Percentiles rank a stretch among this genome's conserved stretches.
phyloP scores from a whole-genome alignment of 2,113 vertebrate species.

The Entomyzon cyanotis region DNA sequence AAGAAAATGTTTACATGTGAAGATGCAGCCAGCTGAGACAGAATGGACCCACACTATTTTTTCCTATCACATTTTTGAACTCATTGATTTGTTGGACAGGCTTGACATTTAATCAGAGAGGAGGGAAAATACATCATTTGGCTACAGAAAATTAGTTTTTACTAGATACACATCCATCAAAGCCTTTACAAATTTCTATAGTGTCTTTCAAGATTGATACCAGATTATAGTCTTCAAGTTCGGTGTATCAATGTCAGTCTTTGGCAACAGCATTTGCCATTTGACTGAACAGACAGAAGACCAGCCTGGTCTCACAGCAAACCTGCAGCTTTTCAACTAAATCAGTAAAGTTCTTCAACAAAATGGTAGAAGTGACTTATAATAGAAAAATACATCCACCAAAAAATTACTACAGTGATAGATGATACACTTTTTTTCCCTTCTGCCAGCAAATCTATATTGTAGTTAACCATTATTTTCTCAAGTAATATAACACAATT shows the following conservation, averaged over 20 bases:
- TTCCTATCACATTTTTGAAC: conserved; percentile 14
- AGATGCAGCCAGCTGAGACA: neutral
- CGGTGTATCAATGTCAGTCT: conserved; percentile 27
- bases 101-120: conserved; percentile 62
- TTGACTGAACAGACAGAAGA: neutral
- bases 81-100: conserved; percentile 49
- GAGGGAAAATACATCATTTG: conserved; percentile 60
- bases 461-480: neutral
- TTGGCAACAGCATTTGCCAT: neutral
- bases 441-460: neutral
- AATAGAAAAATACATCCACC: neutral
- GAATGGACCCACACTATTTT: neutral
- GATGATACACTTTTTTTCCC: neutral
- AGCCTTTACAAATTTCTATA: conserved; percentile 28
- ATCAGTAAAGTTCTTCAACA: neutral
- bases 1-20: neutral
- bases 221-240: conserved; percentile 20
- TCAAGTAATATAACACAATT: neutral
- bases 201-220: conserved; percentile 61
- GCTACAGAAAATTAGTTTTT: conserved; percentile 68
- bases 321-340: neutral
- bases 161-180: conserved; percentile 63
- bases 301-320: neutral
- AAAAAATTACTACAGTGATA: neutral
- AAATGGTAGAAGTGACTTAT: neutral